A percentile compares a stretch with the other conserved stretches of the same genome.
Evolutionary conservation across 2,797 vertebrate species (phyloP).

Genomic region (Eospalax fontanierii): DNA sequence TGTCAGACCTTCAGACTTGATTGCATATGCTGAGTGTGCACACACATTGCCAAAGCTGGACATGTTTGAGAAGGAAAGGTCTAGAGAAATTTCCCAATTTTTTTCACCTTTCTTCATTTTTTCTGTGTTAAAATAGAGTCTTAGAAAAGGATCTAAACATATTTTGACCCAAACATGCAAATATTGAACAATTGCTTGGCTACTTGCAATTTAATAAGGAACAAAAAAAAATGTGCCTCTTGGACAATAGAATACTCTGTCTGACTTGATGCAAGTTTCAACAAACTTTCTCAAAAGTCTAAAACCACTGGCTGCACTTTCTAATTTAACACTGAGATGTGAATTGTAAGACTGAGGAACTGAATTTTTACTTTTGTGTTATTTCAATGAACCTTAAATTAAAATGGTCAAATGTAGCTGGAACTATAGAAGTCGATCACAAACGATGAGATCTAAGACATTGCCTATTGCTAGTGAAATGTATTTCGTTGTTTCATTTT

Average conservation of each 20-base stretch:
- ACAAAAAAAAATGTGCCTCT: not conserved
- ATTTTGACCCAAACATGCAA: not conserved
- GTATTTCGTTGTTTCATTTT: not conserved
- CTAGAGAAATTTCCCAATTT: not conserved
- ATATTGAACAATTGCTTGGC: constrained; percentile 26
- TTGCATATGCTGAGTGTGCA: not conserved
- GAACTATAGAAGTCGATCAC: not conserved
- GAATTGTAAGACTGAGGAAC: not conserved
- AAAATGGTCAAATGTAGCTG: not conserved
- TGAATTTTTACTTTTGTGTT: constrained; percentile 53
- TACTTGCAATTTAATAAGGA: constrained; percentile 23
- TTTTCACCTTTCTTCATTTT: not conserved
- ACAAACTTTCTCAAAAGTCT: not conserved
- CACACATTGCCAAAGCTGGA: not conserved
- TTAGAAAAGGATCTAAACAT: not conserved
- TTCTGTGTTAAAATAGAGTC: constrained; percentile 2
- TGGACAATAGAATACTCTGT: not conserved
- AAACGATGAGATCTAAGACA: not conserved
- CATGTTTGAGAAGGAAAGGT: constrained; percentile 18
- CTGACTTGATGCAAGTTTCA: not conserved
- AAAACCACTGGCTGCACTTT: not conserved
- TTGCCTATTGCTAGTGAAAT: not conserved
- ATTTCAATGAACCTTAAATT: constrained; percentile 56
- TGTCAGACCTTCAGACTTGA: not conserved
- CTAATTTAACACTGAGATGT: not conserved